These are phyloP conservation scores for Nyctibius bracteatus DNA, from an alignment of 2,113 vertebrate species.

Conservation along the genomic window DNA sequence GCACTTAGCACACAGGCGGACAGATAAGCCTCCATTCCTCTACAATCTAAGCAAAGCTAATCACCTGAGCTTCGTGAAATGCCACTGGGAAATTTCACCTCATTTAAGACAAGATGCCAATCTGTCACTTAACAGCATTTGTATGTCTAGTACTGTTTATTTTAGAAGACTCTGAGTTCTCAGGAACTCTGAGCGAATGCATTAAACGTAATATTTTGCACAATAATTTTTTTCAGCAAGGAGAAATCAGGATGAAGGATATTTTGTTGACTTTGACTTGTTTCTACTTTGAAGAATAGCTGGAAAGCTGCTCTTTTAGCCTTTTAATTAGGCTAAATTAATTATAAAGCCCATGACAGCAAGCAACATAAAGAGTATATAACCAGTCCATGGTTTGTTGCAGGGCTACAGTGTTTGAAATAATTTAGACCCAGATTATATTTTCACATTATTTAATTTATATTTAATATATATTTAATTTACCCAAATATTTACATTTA, in stretches of 20 bases:
- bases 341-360: neutral
- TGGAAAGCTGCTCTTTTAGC: neutral
- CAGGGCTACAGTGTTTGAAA: neutral
- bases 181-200: neutral
- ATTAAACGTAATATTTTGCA: neutral
- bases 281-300: neutral
- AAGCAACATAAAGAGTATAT: neutral
- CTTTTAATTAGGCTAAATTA: neutral
- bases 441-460: neutral
- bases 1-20: rapidly evolving
- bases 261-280: neutral
- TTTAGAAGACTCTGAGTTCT: neutral
- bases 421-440: neutral
- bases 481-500: neutral
- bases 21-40: neutral
- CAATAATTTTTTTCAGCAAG: neutral
- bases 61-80: neutral
- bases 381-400: neutral
- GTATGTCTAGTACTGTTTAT: neutral
- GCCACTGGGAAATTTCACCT: neutral
- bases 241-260: neutral
- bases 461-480: neutral
- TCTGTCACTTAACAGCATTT: neutral
- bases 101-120: neutral
- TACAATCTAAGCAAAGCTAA: neutral